Conservation (phyloP, 2,888 invertebrate genomes). For the Cotesia congregata region DNA sequence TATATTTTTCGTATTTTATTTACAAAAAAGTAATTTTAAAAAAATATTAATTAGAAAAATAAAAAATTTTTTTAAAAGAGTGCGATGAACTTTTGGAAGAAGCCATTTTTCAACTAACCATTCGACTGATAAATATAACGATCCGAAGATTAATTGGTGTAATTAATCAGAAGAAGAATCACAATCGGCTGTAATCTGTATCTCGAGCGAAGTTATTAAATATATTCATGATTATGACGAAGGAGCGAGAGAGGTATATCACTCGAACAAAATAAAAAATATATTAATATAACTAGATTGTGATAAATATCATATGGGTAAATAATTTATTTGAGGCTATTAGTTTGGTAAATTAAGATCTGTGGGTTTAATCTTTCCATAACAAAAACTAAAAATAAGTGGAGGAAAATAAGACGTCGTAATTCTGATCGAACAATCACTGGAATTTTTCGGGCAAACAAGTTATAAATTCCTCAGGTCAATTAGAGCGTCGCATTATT, state of each 20-base stretch:
- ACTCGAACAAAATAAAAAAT: not conserved
- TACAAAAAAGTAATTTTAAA: not conserved
- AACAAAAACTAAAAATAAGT: not conserved
- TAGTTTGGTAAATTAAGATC: not conserved
- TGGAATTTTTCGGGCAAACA: not conserved
- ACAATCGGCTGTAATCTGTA: slow-evolving; percentile 47
- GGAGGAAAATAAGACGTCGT: not conserved
- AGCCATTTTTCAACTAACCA: not conserved
- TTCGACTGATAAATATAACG: slow-evolving; percentile 1
- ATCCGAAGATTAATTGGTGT: slow-evolving; percentile 51
- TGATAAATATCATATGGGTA: not conserved
- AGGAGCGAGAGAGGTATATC: slow-evolving; percentile 40
- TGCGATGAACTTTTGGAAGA: not conserved
- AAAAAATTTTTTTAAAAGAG: not conserved
- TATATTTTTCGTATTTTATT: not conserved
- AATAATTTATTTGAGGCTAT: not conserved
- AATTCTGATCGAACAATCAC: not conserved
- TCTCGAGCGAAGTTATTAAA: slow-evolving; percentile 50
- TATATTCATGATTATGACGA: slow-evolving; percentile 49
- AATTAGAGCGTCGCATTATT: not conserved
- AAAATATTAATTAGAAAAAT: not conserved
- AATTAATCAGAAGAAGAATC: slow-evolving; percentile 53
- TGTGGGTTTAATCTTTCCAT: not conserved
- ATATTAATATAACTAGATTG: not conserved
- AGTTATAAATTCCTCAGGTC: not conserved